These are phyloP conservation scores for Andrena haemorrhoa DNA, from an alignment of 2,888 invertebrate species.

Conservation along the genomic window DNA sequence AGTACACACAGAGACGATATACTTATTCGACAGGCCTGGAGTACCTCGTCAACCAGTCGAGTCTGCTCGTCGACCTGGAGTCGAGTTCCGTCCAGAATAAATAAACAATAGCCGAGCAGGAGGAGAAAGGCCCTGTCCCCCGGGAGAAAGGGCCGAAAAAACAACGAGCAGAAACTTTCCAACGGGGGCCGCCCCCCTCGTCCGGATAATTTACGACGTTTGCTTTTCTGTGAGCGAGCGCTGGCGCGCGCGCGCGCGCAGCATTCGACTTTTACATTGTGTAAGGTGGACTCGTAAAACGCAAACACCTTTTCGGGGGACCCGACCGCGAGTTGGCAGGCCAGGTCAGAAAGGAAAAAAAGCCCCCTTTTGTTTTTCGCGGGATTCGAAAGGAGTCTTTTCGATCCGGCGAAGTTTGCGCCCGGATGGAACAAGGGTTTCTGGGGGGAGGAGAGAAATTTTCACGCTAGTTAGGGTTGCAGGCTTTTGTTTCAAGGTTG, in stretches of 20 bases:
- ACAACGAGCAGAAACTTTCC: constrained; percentile 38
- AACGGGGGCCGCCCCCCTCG: constrained; percentile 11
- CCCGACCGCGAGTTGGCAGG: constrained; percentile 43
- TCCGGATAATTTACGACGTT: constrained; percentile 57
- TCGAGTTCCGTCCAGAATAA: constrained; percentile 6
- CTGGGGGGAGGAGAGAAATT: neutral
- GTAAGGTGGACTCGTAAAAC: constrained; percentile 61
- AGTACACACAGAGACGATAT: constrained; percentile 2
- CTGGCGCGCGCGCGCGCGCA: neutral
- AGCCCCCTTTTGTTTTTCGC: constrained; percentile 20
- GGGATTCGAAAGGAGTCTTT: constrained; percentile 9
- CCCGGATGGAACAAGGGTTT: neutral
- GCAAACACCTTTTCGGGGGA: constrained; percentile 37
- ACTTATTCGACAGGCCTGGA: constrained; percentile 4
- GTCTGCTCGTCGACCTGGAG: neutral
- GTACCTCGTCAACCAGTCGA: neutral
- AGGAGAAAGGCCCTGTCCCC: constrained; percentile 49
- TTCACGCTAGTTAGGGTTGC: neutral
- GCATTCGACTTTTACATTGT: constrained; percentile 45
- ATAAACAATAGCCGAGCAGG: constrained; percentile 36
- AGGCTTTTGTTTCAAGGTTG: neutral
- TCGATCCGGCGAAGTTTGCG: neutral
- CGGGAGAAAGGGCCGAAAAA: constrained; percentile 47
- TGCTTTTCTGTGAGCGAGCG: constrained; percentile 4
- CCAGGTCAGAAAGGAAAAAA: neutral